phyloP scores from a whole-genome alignment of 1,140 invertebrate species.

The Coptotermes formosanus region DNA sequence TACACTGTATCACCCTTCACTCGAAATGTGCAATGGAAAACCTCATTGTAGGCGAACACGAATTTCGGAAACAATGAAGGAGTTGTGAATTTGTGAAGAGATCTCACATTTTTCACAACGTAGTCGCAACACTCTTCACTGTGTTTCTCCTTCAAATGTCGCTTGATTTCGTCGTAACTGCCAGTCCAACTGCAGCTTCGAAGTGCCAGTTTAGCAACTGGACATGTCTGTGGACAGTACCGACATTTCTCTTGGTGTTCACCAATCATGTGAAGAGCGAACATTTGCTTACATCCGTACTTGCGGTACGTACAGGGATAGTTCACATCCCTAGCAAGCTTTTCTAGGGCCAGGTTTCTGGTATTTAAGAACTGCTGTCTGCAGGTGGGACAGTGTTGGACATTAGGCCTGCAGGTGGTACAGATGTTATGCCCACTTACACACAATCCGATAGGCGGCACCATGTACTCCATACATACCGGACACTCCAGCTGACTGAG shows the following conservation, averaged over 20 bases:
- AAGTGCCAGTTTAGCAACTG: neutral
- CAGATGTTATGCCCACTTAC: constrained; percentile 77
- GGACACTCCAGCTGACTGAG: constrained; percentile 60
- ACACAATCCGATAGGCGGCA: constrained; percentile 71
- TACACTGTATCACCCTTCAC: too few relatives aligned
- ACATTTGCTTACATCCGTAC: neutral
- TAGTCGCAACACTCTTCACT: too few relatives aligned
- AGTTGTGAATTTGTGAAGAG: too few relatives aligned
- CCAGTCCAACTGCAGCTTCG: neutral
- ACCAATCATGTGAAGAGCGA: neutral
- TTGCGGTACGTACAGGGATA: constrained; percentile 39
- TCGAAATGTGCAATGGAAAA: too few relatives aligned
- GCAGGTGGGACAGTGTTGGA: constrained; percentile 72
- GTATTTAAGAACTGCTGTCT: constrained; percentile 65
- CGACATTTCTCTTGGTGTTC: neutral
- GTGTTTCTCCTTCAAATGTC: too few relatives aligned
- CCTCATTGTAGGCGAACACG: too few relatives aligned
- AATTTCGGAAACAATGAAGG: too few relatives aligned
- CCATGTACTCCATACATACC: constrained; percentile 74
- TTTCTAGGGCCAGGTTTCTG: constrained; percentile 72
- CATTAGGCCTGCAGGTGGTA: constrained; percentile 62
- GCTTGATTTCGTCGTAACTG: neutral
- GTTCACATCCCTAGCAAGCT: constrained; percentile 44
- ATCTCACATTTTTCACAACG: too few relatives aligned
- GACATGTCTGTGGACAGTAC: neutral